Evolutionary conservation across 2,888 invertebrate genomes (phyloP).

Genomic region (Merodon equestris): DNA sequence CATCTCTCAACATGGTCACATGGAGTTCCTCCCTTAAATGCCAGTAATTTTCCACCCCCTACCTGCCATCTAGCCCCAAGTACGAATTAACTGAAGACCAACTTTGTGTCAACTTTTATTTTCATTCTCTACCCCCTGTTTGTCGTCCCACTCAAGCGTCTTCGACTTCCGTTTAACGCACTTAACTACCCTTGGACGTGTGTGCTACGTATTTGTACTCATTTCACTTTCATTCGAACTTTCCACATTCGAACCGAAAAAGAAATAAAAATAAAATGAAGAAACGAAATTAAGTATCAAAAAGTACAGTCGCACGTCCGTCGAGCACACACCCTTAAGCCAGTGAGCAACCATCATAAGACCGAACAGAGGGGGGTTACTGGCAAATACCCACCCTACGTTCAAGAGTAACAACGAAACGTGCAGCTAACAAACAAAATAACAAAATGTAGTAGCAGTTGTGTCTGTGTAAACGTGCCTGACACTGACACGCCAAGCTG

Average conservation of each 20-base stretch:
- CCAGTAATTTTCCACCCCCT: constrained; percentile 29
- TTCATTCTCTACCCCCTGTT: constrained; percentile 4
- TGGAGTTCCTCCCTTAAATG: constrained; percentile 27
- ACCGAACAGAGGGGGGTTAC: no score
- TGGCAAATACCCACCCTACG: constrained; percentile 27
- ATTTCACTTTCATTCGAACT: constrained; percentile 35
- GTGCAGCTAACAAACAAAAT: constrained; percentile 31
- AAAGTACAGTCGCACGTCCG: constrained; percentile 52
- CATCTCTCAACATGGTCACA: constrained; percentile 60
- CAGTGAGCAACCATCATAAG: not conserved
- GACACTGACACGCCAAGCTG: constrained; percentile 40
- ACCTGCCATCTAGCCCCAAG: no score
- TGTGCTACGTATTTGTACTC: constrained; percentile 3
- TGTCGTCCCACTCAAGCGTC: constrained; percentile 1
- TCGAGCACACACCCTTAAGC: constrained; percentile 9
- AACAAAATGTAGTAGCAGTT: constrained; percentile 32
- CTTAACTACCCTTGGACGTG: constrained; percentile 3
- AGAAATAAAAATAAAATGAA: no score
- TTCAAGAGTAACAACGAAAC: constrained; percentile 14
- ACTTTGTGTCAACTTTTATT: constrained; percentile 46
- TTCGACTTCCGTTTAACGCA: constrained; percentile 5
- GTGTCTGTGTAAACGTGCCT: constrained; percentile 47
- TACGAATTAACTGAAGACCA: constrained; percentile 37
- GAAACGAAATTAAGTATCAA: constrained; percentile 42
- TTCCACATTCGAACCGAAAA: constrained; percentile 3